These are phyloP conservation scores for Nebria salina DNA, from an alignment of 2,888 invertebrate genomes.

Conservation along the genomic window DNA sequence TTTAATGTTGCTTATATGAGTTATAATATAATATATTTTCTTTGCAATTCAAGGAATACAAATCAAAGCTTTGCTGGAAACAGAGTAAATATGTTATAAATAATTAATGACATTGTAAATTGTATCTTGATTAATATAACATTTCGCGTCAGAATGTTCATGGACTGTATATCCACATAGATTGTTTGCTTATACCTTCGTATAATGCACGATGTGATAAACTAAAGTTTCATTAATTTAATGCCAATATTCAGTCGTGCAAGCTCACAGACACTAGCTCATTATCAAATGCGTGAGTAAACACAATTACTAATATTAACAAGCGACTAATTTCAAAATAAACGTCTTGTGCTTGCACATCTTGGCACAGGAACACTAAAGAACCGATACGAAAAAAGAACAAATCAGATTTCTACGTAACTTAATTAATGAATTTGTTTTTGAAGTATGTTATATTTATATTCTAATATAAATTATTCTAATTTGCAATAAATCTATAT, in stretches of 20 bases:
- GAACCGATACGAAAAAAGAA: background rate
- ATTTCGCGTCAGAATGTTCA: background rate
- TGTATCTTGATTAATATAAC: background rate
- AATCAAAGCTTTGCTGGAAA: too few species aligned
- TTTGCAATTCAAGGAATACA: too few species aligned
- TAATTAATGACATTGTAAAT: background rate
- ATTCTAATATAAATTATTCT: background rate
- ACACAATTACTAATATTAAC: conserved; percentile 45
- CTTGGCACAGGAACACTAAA: background rate
- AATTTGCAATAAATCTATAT: background rate
- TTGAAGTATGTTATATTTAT: background rate
- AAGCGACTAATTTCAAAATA: conserved; percentile 43
- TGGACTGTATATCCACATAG: background rate
- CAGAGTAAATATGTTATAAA: background rate
- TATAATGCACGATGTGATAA: conserved; percentile 1
- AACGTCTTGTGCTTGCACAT: conserved; percentile 27
- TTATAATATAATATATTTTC: too few species aligned
- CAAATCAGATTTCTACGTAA: background rate
- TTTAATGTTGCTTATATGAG: too few species aligned
- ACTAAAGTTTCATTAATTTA: conserved; percentile 41
- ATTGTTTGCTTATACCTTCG: background rate
- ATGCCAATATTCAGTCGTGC: conserved; percentile 43
- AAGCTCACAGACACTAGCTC: conserved; percentile 11
- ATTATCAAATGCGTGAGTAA: conserved; percentile 41
- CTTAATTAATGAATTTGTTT: background rate